Base-by-base conservation (phyloP, 2,113 vertebrate species). In the Nyctereutes procyonoides region DNA sequence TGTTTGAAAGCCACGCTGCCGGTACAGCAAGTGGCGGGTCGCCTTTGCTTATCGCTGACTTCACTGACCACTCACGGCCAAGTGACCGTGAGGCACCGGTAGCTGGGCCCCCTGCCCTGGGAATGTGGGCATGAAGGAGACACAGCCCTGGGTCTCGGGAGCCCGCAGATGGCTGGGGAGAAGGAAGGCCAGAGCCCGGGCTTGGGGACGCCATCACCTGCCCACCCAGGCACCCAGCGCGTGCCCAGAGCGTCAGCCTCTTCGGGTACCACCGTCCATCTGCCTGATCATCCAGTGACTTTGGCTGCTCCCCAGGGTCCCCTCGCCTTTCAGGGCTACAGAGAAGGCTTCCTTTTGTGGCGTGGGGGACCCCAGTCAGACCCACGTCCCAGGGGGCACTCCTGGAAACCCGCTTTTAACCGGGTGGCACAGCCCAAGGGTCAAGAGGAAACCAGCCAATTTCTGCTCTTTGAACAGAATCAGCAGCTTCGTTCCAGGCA, bases 141-240 rank as follows among this genome's bases (percentile, higher is more conserved):
- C 51, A 26, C 28, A 14, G 58, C 55, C 9, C 20, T 2, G 5
- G 22, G 24, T 35, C 38, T 1, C 9, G 15, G 12, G 11, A 73
- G 5, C 6, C 24, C n/a, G 0, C 0, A 13, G 11, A 10, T 12
- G 38, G 20, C 17, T 9, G 16, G 15, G 74, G 85, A 56, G 79
- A 56, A 79, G 90, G 22, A n/a, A 9, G 53, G 0, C 1, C 0
- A 1, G 0, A 10, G 30, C 15, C 16, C 1, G 0, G 32, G 86
- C 0, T 30, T 30, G 58, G 19, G 0, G 2, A 0, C 0, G 0
- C 35, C 15, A 8, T 22, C 58, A 2, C 35, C 48, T 5, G 5
- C 13, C 2, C 22, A 8, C n/a, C 3, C 7, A 1, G 3, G 2
- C 22, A 5, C 22, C 65, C 60, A 1, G 13, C 2, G 4, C 2